phyloP scores from a whole-genome alignment of 2,113 vertebrate species.

The Circaetus cinerascens region DNA sequence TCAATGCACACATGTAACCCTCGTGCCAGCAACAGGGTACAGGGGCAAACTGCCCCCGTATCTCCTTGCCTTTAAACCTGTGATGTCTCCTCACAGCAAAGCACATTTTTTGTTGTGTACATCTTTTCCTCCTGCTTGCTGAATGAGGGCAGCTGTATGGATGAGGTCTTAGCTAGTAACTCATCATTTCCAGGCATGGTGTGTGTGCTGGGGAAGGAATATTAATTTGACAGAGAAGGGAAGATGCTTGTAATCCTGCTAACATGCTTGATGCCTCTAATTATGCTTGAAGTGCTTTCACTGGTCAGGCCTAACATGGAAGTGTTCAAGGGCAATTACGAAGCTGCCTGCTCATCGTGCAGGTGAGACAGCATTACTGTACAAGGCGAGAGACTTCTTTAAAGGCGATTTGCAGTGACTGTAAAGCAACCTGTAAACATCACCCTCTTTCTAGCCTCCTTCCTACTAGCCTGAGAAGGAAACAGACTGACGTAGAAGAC shows the following conservation, averaged over 20 bases:
- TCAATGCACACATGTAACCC: background rate
- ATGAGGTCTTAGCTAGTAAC: background rate
- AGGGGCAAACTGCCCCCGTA: accelerated
- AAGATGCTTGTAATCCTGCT: background rate
- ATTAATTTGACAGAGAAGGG: background rate
- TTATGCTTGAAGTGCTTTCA: background rate
- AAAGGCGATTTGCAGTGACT: background rate
- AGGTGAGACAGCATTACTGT: background rate
- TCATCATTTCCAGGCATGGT: background rate
- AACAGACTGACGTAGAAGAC: background rate
- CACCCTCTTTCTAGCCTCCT: background rate
- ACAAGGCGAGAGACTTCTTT: background rate
- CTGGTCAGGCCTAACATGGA: background rate
- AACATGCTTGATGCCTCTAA: conserved; percentile 7
- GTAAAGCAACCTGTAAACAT: background rate
- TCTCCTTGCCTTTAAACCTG: background rate
- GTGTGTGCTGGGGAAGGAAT: background rate
- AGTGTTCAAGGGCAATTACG: conserved; percentile 7
- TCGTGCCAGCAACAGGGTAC: accelerated
- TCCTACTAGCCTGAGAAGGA: background rate
- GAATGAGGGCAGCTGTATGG: background rate
- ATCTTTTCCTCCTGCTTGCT: background rate
- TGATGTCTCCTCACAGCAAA: background rate
- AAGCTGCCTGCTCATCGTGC: background rate
- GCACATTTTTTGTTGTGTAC: background rate